Percentiles rank a stretch among this genome's conserved stretches.
Conservation (phyloP, 2,113 vertebrate species). For the Corythaeola cristata region DNA sequence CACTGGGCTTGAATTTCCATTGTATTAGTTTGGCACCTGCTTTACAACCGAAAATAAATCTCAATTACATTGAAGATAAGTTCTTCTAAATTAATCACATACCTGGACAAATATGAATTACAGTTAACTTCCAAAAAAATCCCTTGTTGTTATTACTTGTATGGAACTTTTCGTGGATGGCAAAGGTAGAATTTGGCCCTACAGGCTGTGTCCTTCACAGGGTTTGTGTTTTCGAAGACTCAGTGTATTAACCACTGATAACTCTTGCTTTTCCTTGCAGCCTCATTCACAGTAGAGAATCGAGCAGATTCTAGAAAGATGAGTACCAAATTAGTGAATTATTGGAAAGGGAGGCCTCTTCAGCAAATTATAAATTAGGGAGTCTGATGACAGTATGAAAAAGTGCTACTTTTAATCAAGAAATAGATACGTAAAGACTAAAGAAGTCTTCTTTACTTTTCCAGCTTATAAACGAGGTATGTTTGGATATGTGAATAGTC, state of each 20-base stretch:
- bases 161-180: neutral
- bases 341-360: neutral
- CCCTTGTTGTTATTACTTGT: neutral
- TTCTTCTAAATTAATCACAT: neutral
- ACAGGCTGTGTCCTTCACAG: neutral
- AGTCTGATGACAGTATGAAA: neutral
- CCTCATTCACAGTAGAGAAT: neutral
- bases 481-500: slow-evolving; percentile 16
- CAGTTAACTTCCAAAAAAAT: neutral
- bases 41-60: neutral
- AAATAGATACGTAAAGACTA: neutral
- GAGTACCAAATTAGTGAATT: neutral
- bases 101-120: neutral
- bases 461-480: neutral
- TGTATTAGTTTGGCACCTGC: neutral
- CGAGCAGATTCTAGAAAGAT: neutral
- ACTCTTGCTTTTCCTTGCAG: neutral
- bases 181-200: neutral
- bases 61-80: neutral
- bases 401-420: slow-evolving; percentile 33
- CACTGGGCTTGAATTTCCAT: neutral
- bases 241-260: neutral
- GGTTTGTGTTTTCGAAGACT: neutral
- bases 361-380: neutral
- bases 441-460: slow-evolving; percentile 17